phyloP scores from a whole-genome alignment of 2,113 vertebrate species.

The Talpa occidentalis region DNA sequence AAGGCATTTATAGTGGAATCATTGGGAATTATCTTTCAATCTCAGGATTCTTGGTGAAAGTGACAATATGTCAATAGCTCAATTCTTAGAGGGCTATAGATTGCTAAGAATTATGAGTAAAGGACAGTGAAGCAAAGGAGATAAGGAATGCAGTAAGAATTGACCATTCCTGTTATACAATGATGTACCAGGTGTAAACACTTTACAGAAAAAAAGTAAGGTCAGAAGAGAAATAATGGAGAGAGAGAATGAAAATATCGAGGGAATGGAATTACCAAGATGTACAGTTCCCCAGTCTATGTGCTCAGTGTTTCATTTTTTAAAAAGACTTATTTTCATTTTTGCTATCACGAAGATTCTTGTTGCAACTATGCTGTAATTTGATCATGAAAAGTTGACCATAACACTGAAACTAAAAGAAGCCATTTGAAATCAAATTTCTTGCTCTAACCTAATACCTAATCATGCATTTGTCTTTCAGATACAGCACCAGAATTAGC shows the following conservation, averaged over 20 bases:
- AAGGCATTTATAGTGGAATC: neutral
- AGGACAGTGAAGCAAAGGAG: neutral
- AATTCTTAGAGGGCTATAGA: neutral
- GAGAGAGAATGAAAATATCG: conserved; percentile 32
- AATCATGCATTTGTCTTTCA: conserved; percentile 14
- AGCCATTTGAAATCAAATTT: neutral
- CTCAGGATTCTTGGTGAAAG: neutral
- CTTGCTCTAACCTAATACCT: neutral
- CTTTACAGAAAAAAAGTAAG: neutral
- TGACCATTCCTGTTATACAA: neutral
- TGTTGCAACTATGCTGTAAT: neutral
- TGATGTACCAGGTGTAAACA: neutral
- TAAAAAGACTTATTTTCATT: neutral
- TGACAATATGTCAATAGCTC: neutral
- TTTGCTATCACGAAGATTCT: neutral
- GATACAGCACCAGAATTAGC: neutral
- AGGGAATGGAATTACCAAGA: neutral
- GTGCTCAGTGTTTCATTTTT: neutral
- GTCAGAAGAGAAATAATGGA: neutral
- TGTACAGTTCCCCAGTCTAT: neutral
- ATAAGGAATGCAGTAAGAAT: neutral
- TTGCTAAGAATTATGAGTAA: neutral
- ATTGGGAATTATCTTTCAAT: neutral
- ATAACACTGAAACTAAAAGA: neutral
- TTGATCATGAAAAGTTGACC: neutral